These are phyloP conservation scores for Aporophyla lueneburgensis DNA, from an alignment of 2,888 invertebrate species.

Conservation along the genomic window DNA sequence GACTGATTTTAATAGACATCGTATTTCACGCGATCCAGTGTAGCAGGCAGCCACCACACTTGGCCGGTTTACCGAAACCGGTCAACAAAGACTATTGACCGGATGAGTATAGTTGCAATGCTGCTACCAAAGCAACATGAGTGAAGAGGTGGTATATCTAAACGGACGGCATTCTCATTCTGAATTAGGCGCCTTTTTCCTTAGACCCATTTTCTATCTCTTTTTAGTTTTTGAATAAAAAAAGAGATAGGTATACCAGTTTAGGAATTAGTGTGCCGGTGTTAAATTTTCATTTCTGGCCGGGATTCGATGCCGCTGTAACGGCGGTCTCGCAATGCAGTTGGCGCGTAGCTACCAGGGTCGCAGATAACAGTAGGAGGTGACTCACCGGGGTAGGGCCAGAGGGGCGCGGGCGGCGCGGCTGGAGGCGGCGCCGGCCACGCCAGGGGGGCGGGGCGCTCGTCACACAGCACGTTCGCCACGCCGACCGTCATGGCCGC, in stretches of 20 bases:
- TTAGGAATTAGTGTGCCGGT: constrained; percentile 39
- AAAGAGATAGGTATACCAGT: constrained; percentile 46
- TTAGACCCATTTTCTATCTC: constrained; percentile 62
- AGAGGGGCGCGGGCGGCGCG: constrained; percentile 93
- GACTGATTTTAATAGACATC: constrained; percentile 42
- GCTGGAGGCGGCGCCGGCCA: constrained; percentile 89
- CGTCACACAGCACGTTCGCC: constrained; percentile 92
- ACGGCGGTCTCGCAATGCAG: constrained; percentile 88
- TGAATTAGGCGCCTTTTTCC: constrained; percentile 71
- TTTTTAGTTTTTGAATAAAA: constrained; percentile 45
- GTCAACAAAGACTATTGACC: constrained; percentile 76
- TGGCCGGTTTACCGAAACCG: constrained; percentile 67
- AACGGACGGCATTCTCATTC: constrained; percentile 70
- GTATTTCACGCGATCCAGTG: constrained; percentile 6
- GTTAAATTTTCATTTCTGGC: constrained; percentile 63
- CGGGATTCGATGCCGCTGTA: constrained; percentile 72
- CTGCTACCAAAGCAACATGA: constrained; percentile 87
- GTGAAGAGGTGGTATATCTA: constrained; percentile 77
- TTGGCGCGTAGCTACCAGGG: constrained; percentile 91
- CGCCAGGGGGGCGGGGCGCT: constrained; percentile 91
- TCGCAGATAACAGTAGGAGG: constrained; percentile 86
- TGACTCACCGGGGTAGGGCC: constrained; percentile 94
- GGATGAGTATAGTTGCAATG: constrained; percentile 86
- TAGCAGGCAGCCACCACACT: constrained; percentile 45
- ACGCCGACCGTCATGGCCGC: constrained; percentile 93